Percentiles rank a stretch among this genome's conserved stretches.
phyloP scores from a whole-genome alignment of 2,113 vertebrate species.

The Phocoena sinus region DNA sequence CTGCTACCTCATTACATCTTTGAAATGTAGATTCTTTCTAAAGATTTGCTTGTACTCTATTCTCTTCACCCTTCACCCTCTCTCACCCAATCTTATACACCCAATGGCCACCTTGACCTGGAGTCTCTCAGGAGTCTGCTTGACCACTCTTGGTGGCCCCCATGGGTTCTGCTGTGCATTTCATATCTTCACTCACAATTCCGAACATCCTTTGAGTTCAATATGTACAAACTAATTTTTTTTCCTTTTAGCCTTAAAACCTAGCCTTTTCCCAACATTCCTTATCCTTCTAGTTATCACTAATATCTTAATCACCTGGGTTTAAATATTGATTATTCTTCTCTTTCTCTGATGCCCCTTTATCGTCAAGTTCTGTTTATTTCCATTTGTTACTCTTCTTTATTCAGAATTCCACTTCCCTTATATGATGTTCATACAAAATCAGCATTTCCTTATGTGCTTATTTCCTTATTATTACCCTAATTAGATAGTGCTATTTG shows the following conservation, averaged over 20 bases:
- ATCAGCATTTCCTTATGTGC: background rate
- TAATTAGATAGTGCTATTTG: background rate
- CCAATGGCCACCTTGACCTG: background rate
- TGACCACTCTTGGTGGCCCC: rapidly evolving
- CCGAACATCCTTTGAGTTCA: background rate
- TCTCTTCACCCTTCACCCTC: background rate
- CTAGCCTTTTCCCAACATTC: background rate
- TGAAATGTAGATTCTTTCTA: background rate
- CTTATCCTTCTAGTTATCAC: background rate
- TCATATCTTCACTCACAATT: background rate
- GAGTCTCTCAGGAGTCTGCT: background rate
- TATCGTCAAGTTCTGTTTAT: background rate
- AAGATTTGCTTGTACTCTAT: background rate
- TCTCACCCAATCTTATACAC: background rate
- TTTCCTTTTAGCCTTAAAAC: background rate
- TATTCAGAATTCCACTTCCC: background rate
- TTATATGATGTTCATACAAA: background rate
- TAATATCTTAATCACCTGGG: background rate
- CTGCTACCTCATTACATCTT: background rate
- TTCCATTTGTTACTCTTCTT: background rate
- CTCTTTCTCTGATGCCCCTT: background rate
- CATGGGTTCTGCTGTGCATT: rapidly evolving
- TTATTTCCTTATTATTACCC: background rate
- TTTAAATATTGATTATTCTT: background rate
- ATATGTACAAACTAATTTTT: background rate